phyloP scores from a whole-genome alignment of 2,888 invertebrate species.

The Pycnomerus fuliginosus region DNA sequence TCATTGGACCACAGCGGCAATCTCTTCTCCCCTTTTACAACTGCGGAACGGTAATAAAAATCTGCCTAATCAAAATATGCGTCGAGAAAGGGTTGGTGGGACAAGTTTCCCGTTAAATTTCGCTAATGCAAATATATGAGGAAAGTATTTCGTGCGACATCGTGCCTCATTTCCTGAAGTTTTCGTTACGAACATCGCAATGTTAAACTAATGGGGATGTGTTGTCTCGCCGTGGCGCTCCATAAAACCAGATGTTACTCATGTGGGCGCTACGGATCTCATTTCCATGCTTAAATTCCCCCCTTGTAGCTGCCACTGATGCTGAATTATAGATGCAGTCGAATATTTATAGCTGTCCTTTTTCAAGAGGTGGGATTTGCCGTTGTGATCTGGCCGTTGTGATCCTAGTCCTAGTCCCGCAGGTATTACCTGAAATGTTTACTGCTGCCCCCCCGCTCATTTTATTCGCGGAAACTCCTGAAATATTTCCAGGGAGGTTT shows the following conservation, averaged over 20 bases:
- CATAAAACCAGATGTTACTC: slow-evolving; percentile 50
- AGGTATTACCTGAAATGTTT: slow-evolving; percentile 33
- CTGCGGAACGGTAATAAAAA: slow-evolving; percentile 34
- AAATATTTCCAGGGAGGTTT: slow-evolving; percentile 28
- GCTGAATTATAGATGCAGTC: slow-evolving; percentile 47
- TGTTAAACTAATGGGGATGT: slow-evolving; percentile 50
- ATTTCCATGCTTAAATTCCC: too few relatives aligned
- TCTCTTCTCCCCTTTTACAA: slow-evolving; percentile 26
- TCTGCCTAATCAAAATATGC: slow-evolving; percentile 38
- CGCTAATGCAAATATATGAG: slow-evolving; percentile 40
- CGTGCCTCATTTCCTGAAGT: slow-evolving; percentile 41
- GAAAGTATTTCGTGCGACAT: slow-evolving; percentile 27
- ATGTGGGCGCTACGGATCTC: slow-evolving; percentile 45
- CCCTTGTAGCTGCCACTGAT: slow-evolving; percentile 39
- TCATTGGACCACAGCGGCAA: slow-evolving; percentile 1
- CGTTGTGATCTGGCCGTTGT: slow-evolving; percentile 36
- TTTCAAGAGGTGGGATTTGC: slow-evolving; percentile 42
- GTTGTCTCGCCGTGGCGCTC: slow-evolving; percentile 45
- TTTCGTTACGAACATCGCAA: slow-evolving; percentile 41
- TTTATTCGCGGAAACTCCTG: slow-evolving; percentile 19
- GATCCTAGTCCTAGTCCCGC: slow-evolving; percentile 28
- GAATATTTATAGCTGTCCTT: slow-evolving; percentile 46
- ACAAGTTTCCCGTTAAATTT: slow-evolving; percentile 31
- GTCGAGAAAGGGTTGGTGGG: slow-evolving; percentile 15
- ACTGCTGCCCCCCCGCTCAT: slow-evolving; percentile 23